phyloP scores from a whole-genome alignment of 64 coral and sea anemone species.

The Acropora yongei region DNA sequence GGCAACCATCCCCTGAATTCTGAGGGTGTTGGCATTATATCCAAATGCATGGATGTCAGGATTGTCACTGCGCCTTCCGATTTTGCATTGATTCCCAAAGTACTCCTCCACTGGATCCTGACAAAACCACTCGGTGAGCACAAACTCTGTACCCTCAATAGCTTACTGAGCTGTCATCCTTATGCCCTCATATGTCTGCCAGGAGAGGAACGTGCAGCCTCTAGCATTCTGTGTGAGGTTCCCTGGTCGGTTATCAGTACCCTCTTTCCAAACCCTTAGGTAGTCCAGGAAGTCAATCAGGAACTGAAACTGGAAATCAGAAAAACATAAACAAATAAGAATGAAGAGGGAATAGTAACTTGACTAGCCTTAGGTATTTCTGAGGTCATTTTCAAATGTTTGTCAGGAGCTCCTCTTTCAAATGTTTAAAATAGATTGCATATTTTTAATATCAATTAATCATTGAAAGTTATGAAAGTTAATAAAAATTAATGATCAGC shows the following conservation, averaged over 20 bases:
- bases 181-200: conserved; percentile 46
- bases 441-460: background rate
- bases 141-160: conserved; percentile 51
- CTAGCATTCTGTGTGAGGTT: conserved; percentile 54
- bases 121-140: too few relatives aligned
- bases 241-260: conserved; percentile 26
- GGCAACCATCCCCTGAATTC: conserved; percentile 39
- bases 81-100: conserved; percentile 27
- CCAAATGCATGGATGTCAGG: conserved; percentile 57
- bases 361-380: too few relatives aligned
- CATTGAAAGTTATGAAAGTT: background rate
- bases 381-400: too few relatives aligned
- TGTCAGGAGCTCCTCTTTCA: too few relatives aligned
- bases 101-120: too few relatives aligned
- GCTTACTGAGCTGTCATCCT: conserved; percentile 17
- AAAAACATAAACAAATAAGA: background rate
- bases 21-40: conserved; percentile 50
- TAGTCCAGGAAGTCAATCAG: conserved; percentile 38
- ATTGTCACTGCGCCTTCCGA: conserved; percentile 38
- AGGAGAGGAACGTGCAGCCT: conserved; percentile 33
- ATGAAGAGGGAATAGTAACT: too few relatives aligned
- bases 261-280: conserved; percentile 28
- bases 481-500: background rate
- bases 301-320: conserved; percentile 38
- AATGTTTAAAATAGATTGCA: too few relatives aligned